Conservation (phyloP, 1,140 invertebrate species). For the Tachypleus tridentatus region DNA sequence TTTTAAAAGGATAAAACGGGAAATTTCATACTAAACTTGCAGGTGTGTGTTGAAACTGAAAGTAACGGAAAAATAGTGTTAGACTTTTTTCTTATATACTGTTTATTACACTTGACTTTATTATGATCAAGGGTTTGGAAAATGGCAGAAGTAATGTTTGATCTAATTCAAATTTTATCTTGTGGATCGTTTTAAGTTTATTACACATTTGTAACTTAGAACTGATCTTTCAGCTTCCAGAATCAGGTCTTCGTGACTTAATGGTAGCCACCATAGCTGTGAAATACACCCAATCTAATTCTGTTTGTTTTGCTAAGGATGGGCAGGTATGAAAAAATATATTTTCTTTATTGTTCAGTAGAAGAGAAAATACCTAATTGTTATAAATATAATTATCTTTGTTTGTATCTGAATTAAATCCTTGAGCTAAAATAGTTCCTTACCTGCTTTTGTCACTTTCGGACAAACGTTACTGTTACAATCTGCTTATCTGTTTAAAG, state of each 20-base stretch:
- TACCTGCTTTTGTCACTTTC: too few relatives aligned
- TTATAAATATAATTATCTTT: background rate
- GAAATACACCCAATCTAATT: slow-evolving; percentile 97
- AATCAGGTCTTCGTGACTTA: slow-evolving; percentile 68
- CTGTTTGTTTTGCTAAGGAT: slow-evolving; percentile 80
- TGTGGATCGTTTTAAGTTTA: background rate
- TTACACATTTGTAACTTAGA: background rate
- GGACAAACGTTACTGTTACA: too few relatives aligned
- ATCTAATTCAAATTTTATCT: slow-evolving; percentile 11
- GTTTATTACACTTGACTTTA: too few relatives aligned
- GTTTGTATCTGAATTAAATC: slow-evolving; percentile 1
- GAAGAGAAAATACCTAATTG: too few relatives aligned
- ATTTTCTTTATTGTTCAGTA: too few relatives aligned
- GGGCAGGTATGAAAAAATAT: slow-evolving; percentile 46
- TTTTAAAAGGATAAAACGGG: too few relatives aligned
- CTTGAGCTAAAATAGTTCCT: background rate
- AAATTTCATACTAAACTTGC: too few relatives aligned
- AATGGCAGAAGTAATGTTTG: background rate
- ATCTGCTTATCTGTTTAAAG: too few relatives aligned
- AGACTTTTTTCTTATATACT: too few relatives aligned
- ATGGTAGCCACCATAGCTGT: slow-evolving; percentile 92
- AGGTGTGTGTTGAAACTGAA: too few relatives aligned
- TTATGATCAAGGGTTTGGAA: too few relatives aligned
- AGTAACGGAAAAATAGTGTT: too few relatives aligned
- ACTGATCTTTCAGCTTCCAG: slow-evolving; percentile 42